Conservation (phyloP, 2,113 vertebrate genomes). For the Coregonus clupeaformis region DNA sequence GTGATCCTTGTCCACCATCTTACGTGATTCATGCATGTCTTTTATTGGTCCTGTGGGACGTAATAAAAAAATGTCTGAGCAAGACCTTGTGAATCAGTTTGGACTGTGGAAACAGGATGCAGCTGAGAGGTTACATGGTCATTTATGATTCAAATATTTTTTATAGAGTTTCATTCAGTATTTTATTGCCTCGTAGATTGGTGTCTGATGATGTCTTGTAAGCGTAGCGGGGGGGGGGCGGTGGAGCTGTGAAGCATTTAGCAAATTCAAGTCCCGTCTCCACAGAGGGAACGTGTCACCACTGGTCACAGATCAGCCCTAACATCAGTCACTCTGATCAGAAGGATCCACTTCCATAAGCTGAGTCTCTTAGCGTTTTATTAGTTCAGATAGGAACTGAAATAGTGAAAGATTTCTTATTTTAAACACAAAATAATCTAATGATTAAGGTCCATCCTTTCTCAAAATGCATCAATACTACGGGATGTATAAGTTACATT, state of each 20-base stretch:
- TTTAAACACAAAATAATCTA: no score
- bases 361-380: background rate
- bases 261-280: slow-evolving; percentile 23
- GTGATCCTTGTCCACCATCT: slow-evolving; percentile 26
- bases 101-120: slow-evolving; percentile 70
- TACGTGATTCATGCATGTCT: slow-evolving; percentile 39
- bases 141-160: slow-evolving; percentile 35
- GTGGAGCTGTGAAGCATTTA: slow-evolving; percentile 28
- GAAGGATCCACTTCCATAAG: background rate
- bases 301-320: slow-evolving; percentile 47
- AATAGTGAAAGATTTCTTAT: no score
- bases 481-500: no score
- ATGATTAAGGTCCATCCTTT: no score
- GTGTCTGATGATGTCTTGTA: slow-evolving; percentile 30
- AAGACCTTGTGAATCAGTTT: slow-evolving; percentile 53
- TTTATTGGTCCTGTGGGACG: slow-evolving; percentile 56
- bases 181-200: slow-evolving; percentile 27
- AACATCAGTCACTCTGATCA: slow-evolving; percentile 48
- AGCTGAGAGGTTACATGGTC: slow-evolving; percentile 66
- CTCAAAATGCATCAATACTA: no score
- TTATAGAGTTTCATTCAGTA: slow-evolving; percentile 9
- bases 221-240: slow-evolving; percentile 23
- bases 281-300: slow-evolving; percentile 61
- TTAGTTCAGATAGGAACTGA: no score
- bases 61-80: slow-evolving; percentile 48